Base-by-base conservation (phyloP, 2,113 vertebrate genomes). In the Lophochroa leadbeateri region DNA sequence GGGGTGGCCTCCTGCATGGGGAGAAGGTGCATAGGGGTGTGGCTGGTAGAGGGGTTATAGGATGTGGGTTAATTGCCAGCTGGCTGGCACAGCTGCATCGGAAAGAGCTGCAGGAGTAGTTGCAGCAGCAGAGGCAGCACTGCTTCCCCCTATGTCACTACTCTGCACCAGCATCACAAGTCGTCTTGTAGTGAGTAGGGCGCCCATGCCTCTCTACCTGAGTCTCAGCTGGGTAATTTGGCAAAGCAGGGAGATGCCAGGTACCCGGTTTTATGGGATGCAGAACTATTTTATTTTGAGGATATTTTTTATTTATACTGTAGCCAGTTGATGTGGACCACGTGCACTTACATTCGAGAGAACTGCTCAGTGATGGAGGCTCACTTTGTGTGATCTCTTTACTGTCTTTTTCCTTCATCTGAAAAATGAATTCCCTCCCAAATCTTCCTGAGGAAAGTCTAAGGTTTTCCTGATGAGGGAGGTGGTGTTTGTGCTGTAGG, bases 91-190 rank as follows among this genome's bases (percentile, higher is more conserved):
- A 0, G 10, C 77, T 3, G 3, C 28, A 2, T 29, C 52, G 10
- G 52, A 13, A 37, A 9, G 33, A 61, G 49, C 74, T 3, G 5
- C 8, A 4, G 70, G 49, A 78, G 44, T 10, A 31, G 53, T 33
- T 17, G 12, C 53, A 50, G 5, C 29, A 44, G 43, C 71, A 53
- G 31, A 58, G 55, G 44, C 65, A 58, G 27, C 50, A 0, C 37
- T 13, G 46, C 88, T 47, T 39, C 33, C 50, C 4, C 46, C 37
- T 0, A 0, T 10, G 52, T 13, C 2, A 1, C 52, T 31, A 53
- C 69, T 72, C n/a, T 9, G 17, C 0, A 0, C 47, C 0, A 1
- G 35, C 3, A 13, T 55, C 33, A 25, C 0, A 0, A 65, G 44
- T 20, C 23, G 2, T 58, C 37, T 5, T 71, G 50, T 11, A 27